phyloP scores from a whole-genome alignment of 2,797 vertebrate genomes.

The Squalus acanthias region DNA sequence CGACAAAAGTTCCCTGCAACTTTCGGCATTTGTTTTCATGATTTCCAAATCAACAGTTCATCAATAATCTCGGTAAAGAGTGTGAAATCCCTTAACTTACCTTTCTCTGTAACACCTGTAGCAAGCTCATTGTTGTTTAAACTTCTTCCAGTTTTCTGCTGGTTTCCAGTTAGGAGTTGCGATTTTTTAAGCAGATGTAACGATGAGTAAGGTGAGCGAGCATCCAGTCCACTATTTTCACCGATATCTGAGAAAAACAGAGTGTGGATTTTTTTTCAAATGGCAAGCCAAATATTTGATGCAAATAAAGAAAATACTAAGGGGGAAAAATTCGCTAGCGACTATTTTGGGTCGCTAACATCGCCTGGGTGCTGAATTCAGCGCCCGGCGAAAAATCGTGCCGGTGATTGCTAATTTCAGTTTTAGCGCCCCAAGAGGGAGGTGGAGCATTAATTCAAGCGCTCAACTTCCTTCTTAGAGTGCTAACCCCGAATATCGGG shows the following conservation, averaged over 20 bases:
- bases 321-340: too few species aligned
- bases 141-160: neutral
- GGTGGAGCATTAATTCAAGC: too few species aligned
- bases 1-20: neutral
- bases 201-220: neutral
- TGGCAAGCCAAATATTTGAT: neutral
- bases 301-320: neutral
- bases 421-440: too few species aligned
- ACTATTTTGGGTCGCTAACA: too few species aligned
- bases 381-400: too few species aligned
- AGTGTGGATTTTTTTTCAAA: neutral
- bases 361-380: too few species aligned
- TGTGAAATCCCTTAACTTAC: neutral
- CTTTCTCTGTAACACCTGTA: neutral
- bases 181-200: neutral
- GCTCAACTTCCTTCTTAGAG: too few species aligned
- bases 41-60: neutral
- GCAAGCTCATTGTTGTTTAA: too few species aligned
- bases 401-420: too few species aligned
- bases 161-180: neutral
- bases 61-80: neutral
- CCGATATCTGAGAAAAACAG: neutral
- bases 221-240: neutral
- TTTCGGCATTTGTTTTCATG: neutral
- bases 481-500: too few species aligned